Evolutionary conservation across 1,140 invertebrate species (phyloP).

Genomic region (Cardiocondyla obscurior): DNA sequence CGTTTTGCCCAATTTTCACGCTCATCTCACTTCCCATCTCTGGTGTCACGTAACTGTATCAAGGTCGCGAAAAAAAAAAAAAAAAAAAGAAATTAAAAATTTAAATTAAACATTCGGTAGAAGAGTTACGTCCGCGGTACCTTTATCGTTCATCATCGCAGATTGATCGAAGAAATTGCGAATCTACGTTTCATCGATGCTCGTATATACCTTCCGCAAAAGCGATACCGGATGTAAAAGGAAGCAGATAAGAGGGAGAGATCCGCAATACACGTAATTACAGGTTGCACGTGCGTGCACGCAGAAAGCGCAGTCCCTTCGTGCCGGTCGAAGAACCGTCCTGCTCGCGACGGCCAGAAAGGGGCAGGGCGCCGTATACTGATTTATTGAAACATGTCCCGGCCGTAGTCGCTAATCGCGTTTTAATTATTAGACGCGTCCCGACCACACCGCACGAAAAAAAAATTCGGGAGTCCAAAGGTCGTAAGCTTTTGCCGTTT

Average conservation of each 20-base stretch:
- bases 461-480: slow-evolving; percentile 41
- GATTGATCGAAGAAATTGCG: neutral
- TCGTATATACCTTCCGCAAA: slow-evolving; percentile 29
- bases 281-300: slow-evolving; percentile 69
- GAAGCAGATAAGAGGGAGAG: slow-evolving; percentile 50
- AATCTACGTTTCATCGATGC: neutral
- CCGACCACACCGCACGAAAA: slow-evolving; percentile 9
- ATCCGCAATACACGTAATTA: slow-evolving; percentile 70
- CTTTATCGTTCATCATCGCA: neutral
- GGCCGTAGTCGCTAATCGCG: slow-evolving; percentile 62
- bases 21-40: neutral
- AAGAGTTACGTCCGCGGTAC: neutral
- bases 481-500: slow-evolving; percentile 1
- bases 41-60: too few species aligned
- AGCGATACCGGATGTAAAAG: slow-evolving; percentile 61
- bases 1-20: too few species aligned
- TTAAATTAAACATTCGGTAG: neutral
- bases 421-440: slow-evolving; percentile 69
- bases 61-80: neutral
- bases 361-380: slow-evolving; percentile 62
- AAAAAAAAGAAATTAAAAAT: neutral
- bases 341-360: slow-evolving; percentile 56
- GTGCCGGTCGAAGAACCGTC: slow-evolving; percentile 34
- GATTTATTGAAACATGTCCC: slow-evolving; percentile 70
- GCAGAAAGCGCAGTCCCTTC: slow-evolving; percentile 59